phyloP scores from a whole-genome alignment of 2,888 invertebrate species.

The Thecocarcelia acutangulata region DNA sequence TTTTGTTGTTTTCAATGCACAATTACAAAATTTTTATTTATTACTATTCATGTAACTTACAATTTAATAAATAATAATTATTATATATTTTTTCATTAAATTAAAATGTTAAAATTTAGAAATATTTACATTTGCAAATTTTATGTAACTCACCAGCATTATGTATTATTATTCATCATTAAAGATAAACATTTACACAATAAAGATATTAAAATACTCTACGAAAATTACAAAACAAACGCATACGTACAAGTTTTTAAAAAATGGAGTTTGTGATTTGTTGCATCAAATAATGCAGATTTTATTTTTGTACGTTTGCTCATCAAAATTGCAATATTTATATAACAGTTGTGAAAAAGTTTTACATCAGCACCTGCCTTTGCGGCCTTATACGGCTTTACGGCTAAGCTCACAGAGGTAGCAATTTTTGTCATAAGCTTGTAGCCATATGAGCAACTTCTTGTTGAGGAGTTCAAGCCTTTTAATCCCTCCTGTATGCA shows the following conservation, averaged over 20 bases:
- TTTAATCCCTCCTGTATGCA: too few relatives aligned
- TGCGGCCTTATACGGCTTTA: too few relatives aligned
- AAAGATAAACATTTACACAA: background rate
- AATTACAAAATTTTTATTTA: conserved; percentile 31
- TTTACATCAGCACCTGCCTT: too few relatives aligned
- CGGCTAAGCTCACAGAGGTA: too few relatives aligned
- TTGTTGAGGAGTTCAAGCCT: too few relatives aligned
- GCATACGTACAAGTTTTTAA: background rate
- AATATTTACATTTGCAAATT: conserved; percentile 6
- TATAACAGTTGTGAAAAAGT: too few relatives aligned
- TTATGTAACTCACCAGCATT: conserved; percentile 22
- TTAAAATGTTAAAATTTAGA: conserved; percentile 18
- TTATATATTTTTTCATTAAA: conserved; percentile 21
- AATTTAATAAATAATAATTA: background rate
- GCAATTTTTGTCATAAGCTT: too few relatives aligned
- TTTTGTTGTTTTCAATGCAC: conserved; percentile 41
- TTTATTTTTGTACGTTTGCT: too few relatives aligned
- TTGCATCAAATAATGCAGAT: too few relatives aligned
- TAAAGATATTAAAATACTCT: conserved; percentile 24
- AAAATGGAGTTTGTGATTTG: background rate
- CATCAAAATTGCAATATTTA: too few relatives aligned
- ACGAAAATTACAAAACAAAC: background rate
- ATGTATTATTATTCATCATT: conserved; percentile 24
- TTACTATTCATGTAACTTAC: conserved; percentile 36
- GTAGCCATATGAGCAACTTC: too few relatives aligned